Evolutionary conservation across 2,113 vertebrate species (phyloP), one percentile per base, ranked within the genome.

Genomic region (Hippopotamus amphibius): DNA sequence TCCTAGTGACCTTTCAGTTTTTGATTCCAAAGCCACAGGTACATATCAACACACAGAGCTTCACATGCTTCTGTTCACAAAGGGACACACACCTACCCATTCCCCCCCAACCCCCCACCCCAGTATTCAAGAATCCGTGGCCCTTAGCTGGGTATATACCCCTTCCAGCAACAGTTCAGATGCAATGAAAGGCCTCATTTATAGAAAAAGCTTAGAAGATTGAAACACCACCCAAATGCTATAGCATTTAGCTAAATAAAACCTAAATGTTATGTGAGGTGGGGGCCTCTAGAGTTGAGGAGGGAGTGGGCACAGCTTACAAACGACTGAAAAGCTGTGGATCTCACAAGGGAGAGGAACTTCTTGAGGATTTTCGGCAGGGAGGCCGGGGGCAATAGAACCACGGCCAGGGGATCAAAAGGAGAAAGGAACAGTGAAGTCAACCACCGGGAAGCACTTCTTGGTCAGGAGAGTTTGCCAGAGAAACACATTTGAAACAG

Each of bases 191-290:
- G 33, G 24, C 90, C 95, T 95, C 86, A 83, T 91, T 88, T 74
- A 92, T 96, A 88, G 97, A 97, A 95, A 98, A 95, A 88, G 59
- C 43, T 55, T 88, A 93, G 96, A 96, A 92, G 59, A 55, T 55
- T 55, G 50, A 80, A 80, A 55, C 41, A 72, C 50, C 53, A 95
- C 68, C 50, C 93, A 90, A 93, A 90, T 26, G 21, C 7, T 61
- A 15, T 93, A 89, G 28, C 17, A 69, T 95, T 97, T 97, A 87
- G 93, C 74, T 90, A 68, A 88, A 96, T 90, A 63, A 93, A 96
- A 57, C 71, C 80, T 92, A 97, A 94, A 84, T 97, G 72, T 92
- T 96, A 61, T 79, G 69, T 81, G 88, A 94, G 41, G 28, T 53
- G 59, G 79, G 21, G 24, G 48, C 65, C 5, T 10, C 79, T 85